Conservation (phyloP, 1,140 invertebrate species). For the Apis mellifera region Amel_HAv3.1 CM009939.2:4575501-4576000, state of each 20-base stretch:
- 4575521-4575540: background rate
- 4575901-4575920: background rate
- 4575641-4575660: conserved; percentile 4
- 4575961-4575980: too few relatives aligned
- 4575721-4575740: conserved; percentile 15
- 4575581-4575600: background rate
- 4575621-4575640: conserved; percentile 27
- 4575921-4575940: background rate
- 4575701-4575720: conserved; percentile 19
- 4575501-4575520: background rate
- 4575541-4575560: background rate
- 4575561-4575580: conserved; percentile 16
- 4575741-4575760: conserved; percentile 28
- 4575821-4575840: conserved; percentile 13
- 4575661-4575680: background rate
- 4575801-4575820: conserved; percentile 42
- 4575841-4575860: background rate
- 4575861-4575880: too few relatives aligned
- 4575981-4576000: too few relatives aligned
- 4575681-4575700: conserved; percentile 35
- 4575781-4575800: conserved; percentile 26
- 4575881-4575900: background rate
- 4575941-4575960: too few relatives aligned
- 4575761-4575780: conserved; percentile 32
- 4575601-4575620: conserved; percentile 2